These are phyloP conservation scores for Pristiophorus japonicus DNA, from an alignment of 2,113 vertebrate species.

Conservation along the genomic window DNA sequence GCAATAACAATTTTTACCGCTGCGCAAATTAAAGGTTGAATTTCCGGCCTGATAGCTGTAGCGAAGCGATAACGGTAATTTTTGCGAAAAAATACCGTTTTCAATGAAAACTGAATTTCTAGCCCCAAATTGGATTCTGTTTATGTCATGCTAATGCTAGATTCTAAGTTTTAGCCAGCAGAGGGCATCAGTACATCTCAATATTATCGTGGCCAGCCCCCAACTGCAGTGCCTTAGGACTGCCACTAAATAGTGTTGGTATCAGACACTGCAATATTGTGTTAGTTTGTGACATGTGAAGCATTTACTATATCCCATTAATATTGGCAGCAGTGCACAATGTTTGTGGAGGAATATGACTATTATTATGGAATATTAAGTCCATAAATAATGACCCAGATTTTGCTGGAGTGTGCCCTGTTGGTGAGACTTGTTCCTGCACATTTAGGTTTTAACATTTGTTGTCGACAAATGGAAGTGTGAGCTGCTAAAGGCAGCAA, in stretches of 20 bases:
- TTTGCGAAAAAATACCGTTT: too few species aligned
- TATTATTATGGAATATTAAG: not conserved
- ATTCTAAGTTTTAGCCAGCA: not conserved
- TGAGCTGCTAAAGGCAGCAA: not conserved
- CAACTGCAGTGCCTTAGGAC: not conserved
- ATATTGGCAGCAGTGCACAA: not conserved
- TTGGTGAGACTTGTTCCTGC: not conserved
- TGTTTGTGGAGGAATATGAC: not conserved
- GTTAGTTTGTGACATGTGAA: not conserved
- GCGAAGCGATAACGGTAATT: too few species aligned
- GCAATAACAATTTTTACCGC: too few species aligned
- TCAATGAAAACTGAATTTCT: too few species aligned
- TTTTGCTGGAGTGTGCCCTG: not conserved
- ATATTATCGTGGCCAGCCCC: not conserved
- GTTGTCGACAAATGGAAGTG: not conserved
- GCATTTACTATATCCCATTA: not conserved
- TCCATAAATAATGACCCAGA: not conserved
- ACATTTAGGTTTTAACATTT: not conserved
- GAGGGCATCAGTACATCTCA: constrained; percentile 3
- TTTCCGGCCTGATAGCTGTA: too few species aligned
- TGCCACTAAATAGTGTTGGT: not conserved
- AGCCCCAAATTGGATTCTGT: too few species aligned
- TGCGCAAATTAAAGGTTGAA: too few species aligned
- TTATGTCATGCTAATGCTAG: not conserved
- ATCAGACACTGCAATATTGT: not conserved